These are phyloP conservation scores for Drosophila oshimai DNA, from an alignment of 1,140 invertebrate species.

Conservation along the genomic window DNA sequence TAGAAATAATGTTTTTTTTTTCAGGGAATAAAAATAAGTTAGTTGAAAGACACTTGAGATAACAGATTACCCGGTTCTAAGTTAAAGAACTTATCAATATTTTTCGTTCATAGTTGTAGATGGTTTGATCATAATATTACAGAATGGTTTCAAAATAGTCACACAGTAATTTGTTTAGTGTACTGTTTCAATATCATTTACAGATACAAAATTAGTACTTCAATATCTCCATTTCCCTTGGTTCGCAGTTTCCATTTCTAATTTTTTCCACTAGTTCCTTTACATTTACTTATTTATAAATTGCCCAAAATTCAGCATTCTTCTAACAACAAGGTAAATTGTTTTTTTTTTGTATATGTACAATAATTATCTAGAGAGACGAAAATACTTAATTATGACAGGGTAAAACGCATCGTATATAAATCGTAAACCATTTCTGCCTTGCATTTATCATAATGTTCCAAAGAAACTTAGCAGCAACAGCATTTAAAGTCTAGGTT, in stretches of 20 bases:
- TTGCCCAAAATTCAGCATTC: constrained; percentile 72
- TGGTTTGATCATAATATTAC: too few relatives aligned
- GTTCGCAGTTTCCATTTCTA: constrained; percentile 47
- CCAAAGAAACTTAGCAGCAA: constrained; percentile 18
- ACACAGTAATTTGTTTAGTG: too few relatives aligned
- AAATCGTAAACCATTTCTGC: constrained; percentile 37
- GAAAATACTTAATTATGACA: constrained; percentile 41
- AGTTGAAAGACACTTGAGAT: neutral
- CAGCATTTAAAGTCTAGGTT: constrained; percentile 32
- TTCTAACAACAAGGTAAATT: constrained; percentile 31
- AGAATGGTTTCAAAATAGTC: too few relatives aligned
- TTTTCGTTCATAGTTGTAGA: too few relatives aligned
- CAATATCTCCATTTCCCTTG: neutral
- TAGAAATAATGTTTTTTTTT: neutral
- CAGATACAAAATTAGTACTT: too few relatives aligned
- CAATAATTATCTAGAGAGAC: constrained; percentile 55
- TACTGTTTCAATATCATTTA: too few relatives aligned
- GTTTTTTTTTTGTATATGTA: constrained; percentile 48
- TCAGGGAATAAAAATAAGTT: neutral
- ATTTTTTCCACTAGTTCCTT: constrained; percentile 32
- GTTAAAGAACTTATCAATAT: neutral
- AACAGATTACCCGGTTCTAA: neutral
- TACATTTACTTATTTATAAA: constrained; percentile 49
- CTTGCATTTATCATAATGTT: neutral
- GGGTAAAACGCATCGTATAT: constrained; percentile 45